phyloP scores from a whole-genome alignment of 2,888 invertebrate genomes.

The Eristalis pertinax region DNA sequence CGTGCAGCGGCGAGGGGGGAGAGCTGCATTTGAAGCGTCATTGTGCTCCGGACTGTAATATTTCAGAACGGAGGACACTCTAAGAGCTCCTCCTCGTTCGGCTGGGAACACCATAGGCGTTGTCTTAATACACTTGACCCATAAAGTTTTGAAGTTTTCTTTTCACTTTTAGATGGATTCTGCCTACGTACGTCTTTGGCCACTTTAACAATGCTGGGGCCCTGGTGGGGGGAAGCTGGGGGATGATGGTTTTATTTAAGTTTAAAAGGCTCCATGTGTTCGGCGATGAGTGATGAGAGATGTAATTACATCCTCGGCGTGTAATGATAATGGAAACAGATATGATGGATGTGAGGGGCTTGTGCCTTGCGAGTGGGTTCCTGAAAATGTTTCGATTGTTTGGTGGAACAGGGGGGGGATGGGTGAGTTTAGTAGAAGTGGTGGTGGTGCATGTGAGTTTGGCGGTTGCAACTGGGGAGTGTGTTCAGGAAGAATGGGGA shows the following conservation, averaged over 20 bases:
- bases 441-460: too few relatives aligned
- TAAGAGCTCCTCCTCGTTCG: constrained; percentile 28
- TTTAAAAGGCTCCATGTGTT: constrained; percentile 10
- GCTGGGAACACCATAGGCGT: constrained; percentile 48
- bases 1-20: constrained; percentile 5
- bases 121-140: constrained; percentile 60
- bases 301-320: constrained; percentile 25
- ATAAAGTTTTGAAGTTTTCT: constrained; percentile 33
- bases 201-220: not conserved
- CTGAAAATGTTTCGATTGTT: not conserved
- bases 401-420: not conserved
- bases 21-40: constrained; percentile 54
- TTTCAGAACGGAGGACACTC: constrained; percentile 32
- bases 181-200: not conserved
- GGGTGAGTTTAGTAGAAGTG: not conserved
- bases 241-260: constrained; percentile 15
- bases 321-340: constrained; percentile 19
- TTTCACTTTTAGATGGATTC: constrained; percentile 1
- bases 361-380: not conserved
- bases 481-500: too few relatives aligned
- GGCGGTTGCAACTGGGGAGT: too few relatives aligned
- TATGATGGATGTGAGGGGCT: not conserved
- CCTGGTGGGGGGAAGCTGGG: not conserved
- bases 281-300: not conserved
- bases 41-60: constrained; percentile 19